Conservation (phyloP, 2,888 invertebrate species). For the Cerastoderma edule region DNA sequence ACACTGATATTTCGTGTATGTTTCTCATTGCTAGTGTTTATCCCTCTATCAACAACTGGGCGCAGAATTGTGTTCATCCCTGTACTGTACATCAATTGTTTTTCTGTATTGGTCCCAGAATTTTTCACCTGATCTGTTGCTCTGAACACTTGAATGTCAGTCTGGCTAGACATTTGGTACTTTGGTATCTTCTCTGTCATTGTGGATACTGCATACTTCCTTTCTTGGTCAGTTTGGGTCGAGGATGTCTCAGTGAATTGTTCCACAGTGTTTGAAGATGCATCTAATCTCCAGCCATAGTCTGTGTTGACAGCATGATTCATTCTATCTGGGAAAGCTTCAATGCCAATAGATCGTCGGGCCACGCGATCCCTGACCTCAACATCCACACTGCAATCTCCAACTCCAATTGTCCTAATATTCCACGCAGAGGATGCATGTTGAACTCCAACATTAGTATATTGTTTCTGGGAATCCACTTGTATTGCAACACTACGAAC, state of each 20-base stretch:
- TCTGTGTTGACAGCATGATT: conserved; percentile 72
- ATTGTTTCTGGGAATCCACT: conserved; percentile 69
- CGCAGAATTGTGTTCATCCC: conserved; percentile 72
- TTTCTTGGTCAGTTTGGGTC: conserved; percentile 72
- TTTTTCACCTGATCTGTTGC: conserved; percentile 68
- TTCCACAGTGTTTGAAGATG: conserved; percentile 72
- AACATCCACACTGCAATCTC: conserved; percentile 79
- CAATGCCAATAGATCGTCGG: conserved; percentile 75
- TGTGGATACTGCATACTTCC: conserved; percentile 68
- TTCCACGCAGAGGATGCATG: conserved; percentile 56
- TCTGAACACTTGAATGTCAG: conserved; percentile 74
- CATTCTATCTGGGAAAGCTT: conserved; percentile 71
- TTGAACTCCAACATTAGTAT: conserved; percentile 64
- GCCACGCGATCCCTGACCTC: conserved; percentile 71
- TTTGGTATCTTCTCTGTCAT: conserved; percentile 71
- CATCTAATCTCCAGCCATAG: conserved; percentile 75
- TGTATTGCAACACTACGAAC: conserved; percentile 78
- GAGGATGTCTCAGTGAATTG: conserved; percentile 65
- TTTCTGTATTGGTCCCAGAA: conserved; percentile 68
- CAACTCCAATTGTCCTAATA: conserved; percentile 73
- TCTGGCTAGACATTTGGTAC: conserved; percentile 66
- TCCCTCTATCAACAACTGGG: conserved; percentile 53
- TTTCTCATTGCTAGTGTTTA: conserved; percentile 56
- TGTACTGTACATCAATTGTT: conserved; percentile 56
- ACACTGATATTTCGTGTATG: conserved; percentile 50